Conservation (phyloP, 2,113 vertebrate species). For the Pampusana beccarii region DNA sequence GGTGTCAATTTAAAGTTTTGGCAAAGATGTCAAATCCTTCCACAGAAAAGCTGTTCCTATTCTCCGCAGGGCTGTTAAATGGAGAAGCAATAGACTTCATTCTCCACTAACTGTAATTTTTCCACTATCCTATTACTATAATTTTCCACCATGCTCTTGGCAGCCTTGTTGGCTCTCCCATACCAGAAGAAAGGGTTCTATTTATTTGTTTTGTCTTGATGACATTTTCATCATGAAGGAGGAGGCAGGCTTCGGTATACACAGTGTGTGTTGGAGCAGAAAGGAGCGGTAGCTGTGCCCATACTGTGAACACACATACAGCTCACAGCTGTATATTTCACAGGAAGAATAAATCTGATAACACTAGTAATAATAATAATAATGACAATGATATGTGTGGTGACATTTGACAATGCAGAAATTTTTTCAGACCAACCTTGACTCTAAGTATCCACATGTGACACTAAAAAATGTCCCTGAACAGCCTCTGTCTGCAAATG, state of each 20-base stretch:
- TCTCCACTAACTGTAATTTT: background rate
- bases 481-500: background rate
- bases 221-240: background rate
- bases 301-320: background rate
- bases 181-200: background rate
- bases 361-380: background rate
- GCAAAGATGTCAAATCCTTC: background rate
- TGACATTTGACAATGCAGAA: background rate
- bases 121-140: background rate
- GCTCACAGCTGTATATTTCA: background rate
- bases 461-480: background rate
- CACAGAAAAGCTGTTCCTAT: background rate
- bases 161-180: background rate
- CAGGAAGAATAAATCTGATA: background rate
- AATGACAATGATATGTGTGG: background rate
- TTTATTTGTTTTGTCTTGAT: background rate
- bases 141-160: background rate
- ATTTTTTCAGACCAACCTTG: background rate
- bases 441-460: background rate
- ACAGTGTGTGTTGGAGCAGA: background rate
- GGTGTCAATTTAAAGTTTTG: background rate
- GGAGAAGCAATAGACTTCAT: background rate
- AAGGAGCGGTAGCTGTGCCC: background rate
- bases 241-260: background rate
- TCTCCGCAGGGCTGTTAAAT: background rate